A percentile compares a stretch with the other conserved stretches of the same genome.
phyloP scores from a whole-genome alignment of 2,888 invertebrate species.

The Lymantria dispar region DNA sequence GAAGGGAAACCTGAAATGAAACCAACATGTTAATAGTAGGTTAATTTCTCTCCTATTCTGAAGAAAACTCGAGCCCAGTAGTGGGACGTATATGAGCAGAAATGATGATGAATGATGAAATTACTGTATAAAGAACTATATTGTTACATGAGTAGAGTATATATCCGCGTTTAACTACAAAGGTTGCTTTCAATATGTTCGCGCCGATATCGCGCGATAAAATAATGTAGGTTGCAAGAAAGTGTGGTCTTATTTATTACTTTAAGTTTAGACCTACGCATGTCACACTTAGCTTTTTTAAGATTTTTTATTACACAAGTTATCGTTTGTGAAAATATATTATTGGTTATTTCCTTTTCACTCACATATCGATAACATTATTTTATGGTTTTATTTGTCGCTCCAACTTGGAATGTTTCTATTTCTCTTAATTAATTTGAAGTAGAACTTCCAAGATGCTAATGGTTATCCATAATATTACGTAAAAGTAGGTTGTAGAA shows the following conservation, averaged over 20 bases:
- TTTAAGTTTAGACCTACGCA: constrained; percentile 31
- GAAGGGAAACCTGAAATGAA: too few relatives aligned
- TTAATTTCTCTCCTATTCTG: too few relatives aligned
- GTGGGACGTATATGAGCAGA: too few relatives aligned
- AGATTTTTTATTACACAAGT: constrained; percentile 1
- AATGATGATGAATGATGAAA: too few relatives aligned
- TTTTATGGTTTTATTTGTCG: constrained; percentile 16
- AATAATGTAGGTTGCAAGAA: constrained; percentile 47
- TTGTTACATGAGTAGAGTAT: too few relatives aligned
- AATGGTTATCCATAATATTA: too few relatives aligned
- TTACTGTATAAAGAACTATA: too few relatives aligned
- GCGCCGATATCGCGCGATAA: constrained; percentile 43
- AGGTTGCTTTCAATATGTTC: constrained; percentile 14
- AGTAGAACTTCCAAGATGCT: constrained; percentile 19
- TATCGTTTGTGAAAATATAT: neutral
- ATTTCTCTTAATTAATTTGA: constrained; percentile 12
- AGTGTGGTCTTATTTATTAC: constrained; percentile 19
- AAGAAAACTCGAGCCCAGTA: too few relatives aligned
- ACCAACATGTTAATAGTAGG: too few relatives aligned
- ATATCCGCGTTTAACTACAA: too few relatives aligned
- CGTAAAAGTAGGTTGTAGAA: too few relatives aligned
- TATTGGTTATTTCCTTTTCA: constrained; percentile 8
- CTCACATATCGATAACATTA: constrained; percentile 11
- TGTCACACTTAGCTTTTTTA: constrained; percentile 26
- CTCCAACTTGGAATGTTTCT: constrained; percentile 6